Conservation (phyloP, 2,888 invertebrate species). For the Oxycera nigricornis region DNA sequence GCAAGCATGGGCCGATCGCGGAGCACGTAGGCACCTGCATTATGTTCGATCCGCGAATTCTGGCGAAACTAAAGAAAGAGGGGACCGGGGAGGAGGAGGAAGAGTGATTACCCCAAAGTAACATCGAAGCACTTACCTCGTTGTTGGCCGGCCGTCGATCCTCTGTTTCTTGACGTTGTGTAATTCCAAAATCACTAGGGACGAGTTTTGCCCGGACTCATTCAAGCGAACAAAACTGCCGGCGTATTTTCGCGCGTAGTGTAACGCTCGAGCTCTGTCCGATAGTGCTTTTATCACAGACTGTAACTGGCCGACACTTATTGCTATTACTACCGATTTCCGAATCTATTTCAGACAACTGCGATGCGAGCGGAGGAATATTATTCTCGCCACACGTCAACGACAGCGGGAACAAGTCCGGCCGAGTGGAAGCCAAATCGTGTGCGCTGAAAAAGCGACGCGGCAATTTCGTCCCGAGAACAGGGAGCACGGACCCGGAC, state of each 20-base stretch:
- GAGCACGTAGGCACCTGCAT: background rate
- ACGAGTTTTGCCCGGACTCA: background rate
- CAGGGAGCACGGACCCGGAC: background rate
- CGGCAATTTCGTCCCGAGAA: background rate
- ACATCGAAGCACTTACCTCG: background rate
- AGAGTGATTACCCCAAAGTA: too few relatives aligned
- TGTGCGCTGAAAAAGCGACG: background rate
- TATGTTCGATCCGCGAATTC: too few relatives aligned
- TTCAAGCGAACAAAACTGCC: background rate
- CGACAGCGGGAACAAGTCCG: slow-evolving; percentile 7
- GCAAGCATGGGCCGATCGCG: background rate
- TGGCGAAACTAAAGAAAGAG: too few relatives aligned
- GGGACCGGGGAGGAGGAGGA: too few relatives aligned
- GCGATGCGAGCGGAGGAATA: background rate
- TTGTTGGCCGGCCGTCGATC: background rate
- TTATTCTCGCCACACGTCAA: background rate
- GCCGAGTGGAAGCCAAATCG: background rate
- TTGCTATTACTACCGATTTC: slow-evolving; percentile 10
- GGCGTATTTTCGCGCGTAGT: background rate
- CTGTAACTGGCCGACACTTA: background rate
- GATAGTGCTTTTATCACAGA: slow-evolving; percentile 13
- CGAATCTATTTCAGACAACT: background rate
- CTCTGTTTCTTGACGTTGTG: slow-evolving; percentile 8
- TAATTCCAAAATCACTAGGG: slow-evolving; percentile 15
- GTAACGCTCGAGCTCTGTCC: background rate